A percentile compares a stretch with the other conserved stretches of the same genome.
Evolutionary conservation across 2,113 vertebrate genomes (phyloP).

Genomic region (Athene cunicularia): DNA sequence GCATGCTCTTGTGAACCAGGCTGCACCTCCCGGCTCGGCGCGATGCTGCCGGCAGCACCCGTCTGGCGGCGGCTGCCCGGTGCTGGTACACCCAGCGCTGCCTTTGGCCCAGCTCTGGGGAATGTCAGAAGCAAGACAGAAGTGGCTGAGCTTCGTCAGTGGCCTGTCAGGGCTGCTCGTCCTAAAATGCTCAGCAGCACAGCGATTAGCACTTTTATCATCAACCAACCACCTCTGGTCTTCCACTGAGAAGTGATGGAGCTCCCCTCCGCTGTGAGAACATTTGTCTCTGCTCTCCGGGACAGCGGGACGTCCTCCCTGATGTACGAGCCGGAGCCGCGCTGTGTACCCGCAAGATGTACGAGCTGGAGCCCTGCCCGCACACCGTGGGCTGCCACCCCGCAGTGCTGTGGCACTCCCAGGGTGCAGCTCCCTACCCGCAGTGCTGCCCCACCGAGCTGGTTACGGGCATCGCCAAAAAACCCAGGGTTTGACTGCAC

Average conservation of each 20-base stretch:
- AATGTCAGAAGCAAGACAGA: no score
- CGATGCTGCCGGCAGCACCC: no score
- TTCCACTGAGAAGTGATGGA: background rate
- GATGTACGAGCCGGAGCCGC: no score
- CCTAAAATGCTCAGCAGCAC: background rate
- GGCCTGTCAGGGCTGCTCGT: background rate
- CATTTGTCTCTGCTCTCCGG: background rate
- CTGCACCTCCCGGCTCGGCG: background rate
- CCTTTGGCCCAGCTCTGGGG: fast-evolving
- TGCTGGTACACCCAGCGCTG: fast-evolving
- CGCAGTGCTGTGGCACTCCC: fast-evolving
- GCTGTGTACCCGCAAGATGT: fast-evolving
- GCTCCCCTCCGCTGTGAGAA: background rate
- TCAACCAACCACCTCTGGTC: background rate
- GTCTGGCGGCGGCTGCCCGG: background rate
- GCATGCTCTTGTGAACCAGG: no score
- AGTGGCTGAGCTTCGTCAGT: fast-evolving
- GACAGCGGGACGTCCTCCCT: background rate
- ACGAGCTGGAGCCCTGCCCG: fast-evolving
- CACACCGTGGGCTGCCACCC: fast-evolving
- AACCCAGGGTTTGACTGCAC: background rate
- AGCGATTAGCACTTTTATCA: fast-evolving
- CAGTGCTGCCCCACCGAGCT: background rate
- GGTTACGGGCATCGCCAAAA: background rate
- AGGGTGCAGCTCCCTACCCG: background rate